Conservation (phyloP, 2,888 invertebrate genomes). For the Drosophila koepferae region DNA sequence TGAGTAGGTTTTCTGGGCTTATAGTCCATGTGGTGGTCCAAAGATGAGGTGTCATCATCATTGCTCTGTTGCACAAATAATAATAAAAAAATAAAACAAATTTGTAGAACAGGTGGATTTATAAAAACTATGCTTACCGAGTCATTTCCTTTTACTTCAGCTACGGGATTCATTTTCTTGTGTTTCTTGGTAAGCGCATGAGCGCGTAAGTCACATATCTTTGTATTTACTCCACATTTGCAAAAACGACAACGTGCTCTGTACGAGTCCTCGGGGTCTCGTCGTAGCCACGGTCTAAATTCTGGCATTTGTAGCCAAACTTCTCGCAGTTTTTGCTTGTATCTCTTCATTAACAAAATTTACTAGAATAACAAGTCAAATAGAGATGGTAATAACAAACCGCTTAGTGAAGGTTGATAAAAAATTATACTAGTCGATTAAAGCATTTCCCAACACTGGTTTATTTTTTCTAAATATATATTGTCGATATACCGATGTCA, state of each 20-base stretch:
- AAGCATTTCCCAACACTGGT: constrained; percentile 10
- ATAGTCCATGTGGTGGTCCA: constrained; percentile 20
- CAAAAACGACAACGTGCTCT: constrained; percentile 65
- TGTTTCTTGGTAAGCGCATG: constrained; percentile 69
- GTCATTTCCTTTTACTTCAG: constrained; percentile 7
- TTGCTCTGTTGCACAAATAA: constrained; percentile 18
- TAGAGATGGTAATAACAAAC: constrained; percentile 47
- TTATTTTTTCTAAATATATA: not conserved
- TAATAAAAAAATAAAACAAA: not conserved
- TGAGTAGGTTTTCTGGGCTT: constrained; percentile 11
- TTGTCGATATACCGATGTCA: not conserved
- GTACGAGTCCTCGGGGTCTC: constrained; percentile 70
- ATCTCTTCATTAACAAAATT: constrained; percentile 51
- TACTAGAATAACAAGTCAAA: constrained; percentile 19
- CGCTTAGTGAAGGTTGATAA: constrained; percentile 26
- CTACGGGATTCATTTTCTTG: constrained; percentile 30
- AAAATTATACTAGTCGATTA: not conserved
- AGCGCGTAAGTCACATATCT: constrained; percentile 66
- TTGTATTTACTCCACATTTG: constrained; percentile 68
- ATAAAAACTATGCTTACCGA: constrained; percentile 35
- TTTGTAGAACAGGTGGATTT: not conserved
- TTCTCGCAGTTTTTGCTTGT: constrained; percentile 67
- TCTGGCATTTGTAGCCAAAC: constrained; percentile 72
- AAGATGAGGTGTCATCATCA: constrained; percentile 20
- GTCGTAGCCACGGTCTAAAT: constrained; percentile 57